Percentiles rank a stretch among this genome's conserved stretches.
phyloP scores from a whole-genome alignment of 1,140 invertebrate genomes.

The Nautilus pompilius region DNA sequence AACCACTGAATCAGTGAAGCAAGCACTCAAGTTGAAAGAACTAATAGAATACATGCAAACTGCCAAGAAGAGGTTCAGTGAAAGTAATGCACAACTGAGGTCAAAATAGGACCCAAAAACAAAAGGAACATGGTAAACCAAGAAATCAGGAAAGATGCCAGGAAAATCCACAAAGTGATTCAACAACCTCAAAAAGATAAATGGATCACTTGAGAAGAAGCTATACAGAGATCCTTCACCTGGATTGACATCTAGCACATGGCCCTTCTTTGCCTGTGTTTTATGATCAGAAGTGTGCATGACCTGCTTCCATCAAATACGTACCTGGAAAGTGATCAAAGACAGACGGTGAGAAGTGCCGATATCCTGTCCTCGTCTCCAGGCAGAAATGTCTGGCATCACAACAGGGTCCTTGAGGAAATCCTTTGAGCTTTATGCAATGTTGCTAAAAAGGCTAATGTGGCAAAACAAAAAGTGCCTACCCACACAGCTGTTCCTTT shows the following conservation, averaged over 20 bases:
- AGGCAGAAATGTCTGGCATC: too few species aligned
- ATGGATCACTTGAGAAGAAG: neutral
- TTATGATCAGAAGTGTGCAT: neutral
- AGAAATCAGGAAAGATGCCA: neutral
- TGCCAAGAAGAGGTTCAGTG: neutral
- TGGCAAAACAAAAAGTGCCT: too few species aligned
- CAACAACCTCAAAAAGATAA: neutral
- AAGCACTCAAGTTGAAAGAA: neutral
- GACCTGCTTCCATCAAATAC: neutral
- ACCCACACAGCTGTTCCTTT: too few species aligned
- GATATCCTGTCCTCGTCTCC: too few species aligned
- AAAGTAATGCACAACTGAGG: neutral
- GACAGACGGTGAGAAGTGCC: too few species aligned
- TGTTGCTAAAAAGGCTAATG: too few species aligned
- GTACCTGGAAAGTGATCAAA: neutral
- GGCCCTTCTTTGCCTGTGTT: neutral
- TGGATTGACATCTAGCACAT: neutral
- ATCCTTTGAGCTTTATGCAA: too few species aligned
- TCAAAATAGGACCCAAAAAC: neutral
- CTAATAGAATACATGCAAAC: neutral
- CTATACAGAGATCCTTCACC: neutral
- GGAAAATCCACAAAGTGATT: neutral
- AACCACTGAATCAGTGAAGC: neutral
- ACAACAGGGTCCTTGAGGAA: too few species aligned
- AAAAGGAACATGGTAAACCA: neutral